Percentiles rank a stretch among this genome's conserved stretches.
Conservation (phyloP, 2,797 vertebrate genomes). For the Vultur gryphus region DNA sequence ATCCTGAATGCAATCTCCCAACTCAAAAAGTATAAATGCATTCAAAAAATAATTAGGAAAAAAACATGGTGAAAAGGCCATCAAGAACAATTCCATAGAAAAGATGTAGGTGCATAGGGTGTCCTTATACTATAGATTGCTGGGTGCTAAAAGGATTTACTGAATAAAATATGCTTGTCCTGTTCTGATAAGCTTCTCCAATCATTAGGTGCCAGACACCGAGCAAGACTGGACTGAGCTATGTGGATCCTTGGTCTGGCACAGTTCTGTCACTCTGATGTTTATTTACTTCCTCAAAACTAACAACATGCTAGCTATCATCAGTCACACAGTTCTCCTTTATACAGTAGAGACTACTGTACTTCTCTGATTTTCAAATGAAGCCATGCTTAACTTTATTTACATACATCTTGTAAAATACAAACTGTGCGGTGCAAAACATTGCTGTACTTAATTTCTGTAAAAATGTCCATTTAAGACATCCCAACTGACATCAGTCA, state of each 20-base stretch:
- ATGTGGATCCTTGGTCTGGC: neutral
- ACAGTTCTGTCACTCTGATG: neutral
- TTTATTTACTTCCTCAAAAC: neutral
- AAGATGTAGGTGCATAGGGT: neutral
- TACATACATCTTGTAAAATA: neutral
- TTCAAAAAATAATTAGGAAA: neutral
- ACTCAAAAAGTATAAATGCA: neutral
- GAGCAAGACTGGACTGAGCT: neutral
- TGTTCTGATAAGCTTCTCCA: neutral
- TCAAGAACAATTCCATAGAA: neutral
- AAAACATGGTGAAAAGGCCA: neutral
- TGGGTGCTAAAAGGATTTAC: neutral
- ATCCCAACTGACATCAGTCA: neutral
- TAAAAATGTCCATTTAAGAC: neutral
- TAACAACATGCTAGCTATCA: neutral
- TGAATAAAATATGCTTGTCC: neutral
- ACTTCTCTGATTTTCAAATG: conserved; percentile 3
- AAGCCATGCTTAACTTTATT: neutral
- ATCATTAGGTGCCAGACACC: neutral
- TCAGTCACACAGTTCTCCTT: neutral
- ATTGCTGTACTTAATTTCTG: neutral
- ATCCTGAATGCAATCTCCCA: neutral
- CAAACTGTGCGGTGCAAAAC: neutral
- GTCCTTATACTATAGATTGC: neutral
- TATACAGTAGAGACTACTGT: neutral